phyloP scores from a whole-genome alignment of 1,140 invertebrate species.

The Bilobella aurantiaca region DNA sequence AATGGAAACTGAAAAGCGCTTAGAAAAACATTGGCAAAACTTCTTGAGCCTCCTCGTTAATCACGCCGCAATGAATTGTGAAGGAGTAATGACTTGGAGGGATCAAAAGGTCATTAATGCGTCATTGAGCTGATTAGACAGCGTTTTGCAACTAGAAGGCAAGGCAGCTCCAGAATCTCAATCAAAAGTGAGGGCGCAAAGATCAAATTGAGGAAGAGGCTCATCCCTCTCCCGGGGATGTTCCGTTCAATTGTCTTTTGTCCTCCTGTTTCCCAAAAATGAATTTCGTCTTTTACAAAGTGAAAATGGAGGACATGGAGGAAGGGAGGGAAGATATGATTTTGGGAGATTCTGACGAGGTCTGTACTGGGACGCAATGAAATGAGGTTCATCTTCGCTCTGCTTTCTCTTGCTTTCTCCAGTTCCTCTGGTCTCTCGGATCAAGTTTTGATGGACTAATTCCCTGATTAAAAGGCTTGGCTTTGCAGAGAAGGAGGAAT shows the following conservation, averaged over 20 bases:
- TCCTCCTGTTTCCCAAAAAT: not conserved
- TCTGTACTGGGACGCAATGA: no score
- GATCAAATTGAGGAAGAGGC: no score
- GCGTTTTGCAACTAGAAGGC: not conserved
- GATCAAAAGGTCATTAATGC: constrained; percentile 8
- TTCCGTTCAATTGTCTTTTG: not conserved
- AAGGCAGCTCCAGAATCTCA: no score
- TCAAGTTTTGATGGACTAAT: not conserved
- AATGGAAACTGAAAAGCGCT: not conserved
- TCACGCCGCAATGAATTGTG: not conserved
- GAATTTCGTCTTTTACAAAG: not conserved
- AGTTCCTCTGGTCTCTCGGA: no score
- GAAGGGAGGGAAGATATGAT: not conserved
- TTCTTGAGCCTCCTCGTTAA: no score
- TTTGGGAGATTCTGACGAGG: no score
- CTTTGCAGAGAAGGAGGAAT: not conserved
- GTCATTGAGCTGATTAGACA: not conserved
- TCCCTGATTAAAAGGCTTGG: not conserved
- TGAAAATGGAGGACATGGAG: not conserved
- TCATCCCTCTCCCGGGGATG: no score
- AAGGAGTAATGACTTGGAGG: not conserved
- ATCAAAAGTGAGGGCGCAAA: no score
- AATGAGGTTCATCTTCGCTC: no score
- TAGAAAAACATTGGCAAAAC: no score
- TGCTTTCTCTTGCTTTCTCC: no score